A percentile compares a stretch with the other conserved stretches of the same genome.
Evolutionary conservation across 37 sponge, comb jelly and placozoan genomes (phyloP).

Genomic region (Bolinopsis microptera): DNA sequence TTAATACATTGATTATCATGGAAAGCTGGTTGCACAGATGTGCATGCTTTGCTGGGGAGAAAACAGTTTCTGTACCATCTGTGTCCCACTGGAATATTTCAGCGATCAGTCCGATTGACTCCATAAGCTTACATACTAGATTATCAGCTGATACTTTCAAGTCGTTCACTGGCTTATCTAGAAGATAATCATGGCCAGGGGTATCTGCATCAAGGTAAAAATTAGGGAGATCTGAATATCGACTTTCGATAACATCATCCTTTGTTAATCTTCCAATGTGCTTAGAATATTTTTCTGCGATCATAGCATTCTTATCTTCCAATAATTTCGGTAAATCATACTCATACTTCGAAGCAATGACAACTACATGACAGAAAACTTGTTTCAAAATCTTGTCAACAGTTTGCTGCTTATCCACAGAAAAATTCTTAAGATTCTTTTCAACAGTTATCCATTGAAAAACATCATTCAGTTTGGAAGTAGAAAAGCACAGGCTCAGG

Average conservation of each 20-base stretch:
- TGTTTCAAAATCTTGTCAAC: neutral
- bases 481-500: neutral
- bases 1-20: neutral
- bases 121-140: neutral
- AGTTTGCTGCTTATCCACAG: neutral
- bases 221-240: neutral
- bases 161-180: constrained; percentile 1
- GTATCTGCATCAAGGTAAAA: neutral
- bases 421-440: neutral
- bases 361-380: neutral
- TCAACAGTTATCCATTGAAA: neutral
- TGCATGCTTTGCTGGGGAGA: neutral
- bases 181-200: neutral
- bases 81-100: neutral
- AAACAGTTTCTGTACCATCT: neutral
- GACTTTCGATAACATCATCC: neutral
- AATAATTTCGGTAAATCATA: neutral
- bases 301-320: neutral
- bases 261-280: neutral
- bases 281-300: neutral
- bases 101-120: neutral
- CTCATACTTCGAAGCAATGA: neutral
- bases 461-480: neutral
- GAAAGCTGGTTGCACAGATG: neutral
- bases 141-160: neutral